Conservation (phyloP, 1,140 invertebrate genomes). For the Drosophila eugracilis region DNA sequence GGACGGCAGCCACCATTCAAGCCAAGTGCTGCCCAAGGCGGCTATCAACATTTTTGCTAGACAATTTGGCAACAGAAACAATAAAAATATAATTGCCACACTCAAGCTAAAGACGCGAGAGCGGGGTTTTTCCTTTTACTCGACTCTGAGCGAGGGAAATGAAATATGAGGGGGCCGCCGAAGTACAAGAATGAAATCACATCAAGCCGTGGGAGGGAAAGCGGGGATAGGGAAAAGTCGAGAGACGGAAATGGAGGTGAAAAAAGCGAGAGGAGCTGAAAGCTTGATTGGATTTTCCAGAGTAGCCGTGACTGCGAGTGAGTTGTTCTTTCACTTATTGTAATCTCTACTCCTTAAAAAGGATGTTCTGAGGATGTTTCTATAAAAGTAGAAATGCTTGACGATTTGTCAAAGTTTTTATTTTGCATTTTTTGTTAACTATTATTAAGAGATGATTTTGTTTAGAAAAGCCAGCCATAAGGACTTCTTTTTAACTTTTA, state of each 20-base stretch:
- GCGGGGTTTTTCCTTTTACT: constrained; percentile 1
- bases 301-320: constrained; percentile 11
- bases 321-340: background rate
- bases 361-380: no score
- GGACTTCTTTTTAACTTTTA: no score
- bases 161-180: constrained; percentile 4
- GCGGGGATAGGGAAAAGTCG: background rate
- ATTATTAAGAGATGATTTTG: no score
- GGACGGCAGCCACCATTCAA: constrained; percentile 22
- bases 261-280: constrained; percentile 20
- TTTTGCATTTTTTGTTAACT: no score
- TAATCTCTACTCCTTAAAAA: constrained; percentile 3
- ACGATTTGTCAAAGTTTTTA: background rate
- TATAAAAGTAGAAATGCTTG: no score
- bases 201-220: background rate
- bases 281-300: constrained; percentile 63
- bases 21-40: constrained; percentile 56
- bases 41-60: constrained; percentile 71
- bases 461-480: no score
- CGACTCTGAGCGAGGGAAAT: constrained; percentile 21
- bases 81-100: constrained; percentile 78
- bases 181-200: constrained; percentile 20
- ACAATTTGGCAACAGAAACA: constrained; percentile 77
- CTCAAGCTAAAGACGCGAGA: constrained; percentile 22
- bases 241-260: background rate